Base-by-base conservation (phyloP, 2,888 invertebrate genomes). In the Willowsia nigromaculata region DNA sequence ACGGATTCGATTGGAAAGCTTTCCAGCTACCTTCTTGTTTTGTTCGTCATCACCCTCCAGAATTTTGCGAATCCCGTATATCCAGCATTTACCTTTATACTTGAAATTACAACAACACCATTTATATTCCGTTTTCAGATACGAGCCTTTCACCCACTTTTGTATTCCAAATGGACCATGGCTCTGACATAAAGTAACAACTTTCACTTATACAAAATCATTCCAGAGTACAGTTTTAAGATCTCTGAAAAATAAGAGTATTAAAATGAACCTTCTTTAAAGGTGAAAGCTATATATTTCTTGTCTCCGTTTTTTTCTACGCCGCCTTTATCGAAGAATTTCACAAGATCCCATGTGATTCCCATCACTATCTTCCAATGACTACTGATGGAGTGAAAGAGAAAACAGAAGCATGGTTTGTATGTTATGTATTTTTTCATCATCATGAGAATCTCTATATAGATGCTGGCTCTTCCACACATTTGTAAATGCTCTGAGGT, bases 271-370 rank as follows among this genome's bases (percentile, higher is more conserved):
- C n/a, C n/a, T n/a, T n/a, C 68, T 68, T 40, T 18, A 22, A 4
- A 4, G 33, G 33, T 11, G 53, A 78, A 78, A 78, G 7, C 2
- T 1, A 1, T 2, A 11, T 2, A n/a, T 15, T 15, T 22, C 1
- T 4, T 1, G 9, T 78, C 30, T 40, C 4, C 22, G n/a, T 33
- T 30, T 47, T 27, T 43, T n/a, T 27, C 47, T 74, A 7, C 27
- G 6, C 27, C 27, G n/a, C 18, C 27, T 74, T 30, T 27, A 71
- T 76, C 33, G 74, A 74, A 82, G 82, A 88, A 88, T 65, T 56
- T 50, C 13, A 88, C 37, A 56, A 74, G 71, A 37, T 88, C 88
- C 74, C 88, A 88, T 88, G 88, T 88, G 88, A 88, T 88, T 74
- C 83, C 47, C 71, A 59, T 37, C 33, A 18, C 85, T 85, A 43